Conservation (phyloP, 2,113 vertebrate genomes). For the Excalfactoria chinensis region DNA sequence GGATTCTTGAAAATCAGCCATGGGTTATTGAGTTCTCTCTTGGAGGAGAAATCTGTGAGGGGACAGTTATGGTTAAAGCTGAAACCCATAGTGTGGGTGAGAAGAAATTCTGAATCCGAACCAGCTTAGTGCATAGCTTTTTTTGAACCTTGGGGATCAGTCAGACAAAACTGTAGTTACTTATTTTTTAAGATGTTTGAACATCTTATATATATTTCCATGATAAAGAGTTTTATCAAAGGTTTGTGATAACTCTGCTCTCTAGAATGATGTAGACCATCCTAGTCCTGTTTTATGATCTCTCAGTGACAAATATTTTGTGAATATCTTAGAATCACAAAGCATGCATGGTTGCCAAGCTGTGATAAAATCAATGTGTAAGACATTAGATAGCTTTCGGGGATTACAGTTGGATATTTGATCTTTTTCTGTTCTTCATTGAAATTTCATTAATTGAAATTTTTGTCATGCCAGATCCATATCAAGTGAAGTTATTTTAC, state of each 20-base stretch:
- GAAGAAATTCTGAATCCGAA: neutral
- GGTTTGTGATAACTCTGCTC: neutral
- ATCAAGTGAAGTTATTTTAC: neutral
- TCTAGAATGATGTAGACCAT: neutral
- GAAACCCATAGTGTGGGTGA: neutral
- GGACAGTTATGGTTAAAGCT: neutral
- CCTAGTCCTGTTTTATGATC: neutral
- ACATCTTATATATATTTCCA: neutral
- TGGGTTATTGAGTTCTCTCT: neutral
- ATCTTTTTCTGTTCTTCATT: neutral
- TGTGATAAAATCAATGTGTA: neutral
- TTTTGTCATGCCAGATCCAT: neutral
- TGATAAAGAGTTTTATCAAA: neutral
- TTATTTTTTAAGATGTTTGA: neutral
- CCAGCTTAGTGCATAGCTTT: neutral
- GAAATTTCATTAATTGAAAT: neutral
- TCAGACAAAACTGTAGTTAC: neutral
- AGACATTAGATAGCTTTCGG: neutral
- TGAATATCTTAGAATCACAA: neutral
- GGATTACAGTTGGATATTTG: neutral
- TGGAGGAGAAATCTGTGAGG: slow-evolving; percentile 8
- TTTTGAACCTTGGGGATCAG: neutral
- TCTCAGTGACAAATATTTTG: neutral
- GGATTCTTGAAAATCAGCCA: neutral
- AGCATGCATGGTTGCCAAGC: neutral